Evolutionary conservation across 2,888 invertebrate genomes (phyloP), one percentile per base, ranked within the genome.

Genomic region (Fragum whitleyi): DNA sequence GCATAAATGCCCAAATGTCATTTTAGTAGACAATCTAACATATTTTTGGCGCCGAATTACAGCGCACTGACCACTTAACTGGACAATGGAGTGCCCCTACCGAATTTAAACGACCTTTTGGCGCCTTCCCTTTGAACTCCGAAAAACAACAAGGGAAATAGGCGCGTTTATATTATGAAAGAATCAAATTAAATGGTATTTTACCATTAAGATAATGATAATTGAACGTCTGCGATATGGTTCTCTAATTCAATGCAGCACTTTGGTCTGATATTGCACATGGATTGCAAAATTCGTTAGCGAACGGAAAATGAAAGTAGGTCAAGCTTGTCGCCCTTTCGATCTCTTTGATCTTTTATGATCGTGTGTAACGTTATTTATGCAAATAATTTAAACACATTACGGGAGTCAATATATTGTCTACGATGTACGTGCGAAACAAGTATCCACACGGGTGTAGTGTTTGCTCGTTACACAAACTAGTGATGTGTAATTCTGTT

Each of bases 101-200:
- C 19, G 21, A 42, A 53, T 47, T 65, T 26, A 32, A 47, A 53
- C 47, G 21, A 75, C 88, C 88, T 77, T 74, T 42, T 74, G 85
- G 84, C 69, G 85, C 88, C 88, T 82, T 87, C 81, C 85, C 88
- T 88, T 88, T 88, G 88, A 88, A 86, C 86, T 88, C 86, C 51
- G 79, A 76, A 82, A 86, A 87, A 88, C 86, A 87, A 81, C 85
- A 83, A 79, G 79, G 81, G 86, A 83, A 86, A 85, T 85, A 88
- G 86, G 86, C 86, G 88, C 88, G 88, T 88, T 83, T 81, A 83
- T 80, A 83, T 80, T 77, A 83, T 83, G 76, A 81, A 81, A 74
- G 74, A 81, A 81, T 81, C 67, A 71, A 81, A 74, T 81, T 68
- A 81, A 74, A 71, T 39, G 39, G 39, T 71, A 51, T 57, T 71